phyloP scores from a whole-genome alignment of 2,888 invertebrate species.

The Fissipunctia ypsillon region DNA sequence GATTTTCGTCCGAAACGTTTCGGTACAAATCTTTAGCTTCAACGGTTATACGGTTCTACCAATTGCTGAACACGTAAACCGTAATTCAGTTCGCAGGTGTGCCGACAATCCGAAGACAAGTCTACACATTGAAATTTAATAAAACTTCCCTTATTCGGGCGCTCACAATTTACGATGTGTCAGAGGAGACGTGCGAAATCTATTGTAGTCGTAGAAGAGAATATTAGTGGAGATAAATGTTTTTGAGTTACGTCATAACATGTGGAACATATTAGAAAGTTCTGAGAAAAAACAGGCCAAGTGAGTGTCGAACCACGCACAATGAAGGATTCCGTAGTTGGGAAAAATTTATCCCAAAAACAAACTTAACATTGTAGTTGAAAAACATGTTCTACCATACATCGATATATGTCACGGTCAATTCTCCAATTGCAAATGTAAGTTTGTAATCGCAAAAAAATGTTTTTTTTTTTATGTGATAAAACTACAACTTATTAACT shows the following conservation, averaged over 20 bases:
- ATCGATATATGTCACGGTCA: too few species aligned
- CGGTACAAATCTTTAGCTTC: constrained; percentile 65
- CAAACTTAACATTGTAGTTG: too few species aligned
- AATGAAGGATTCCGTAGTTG: too few species aligned
- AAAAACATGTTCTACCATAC: too few species aligned
- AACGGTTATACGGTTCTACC: constrained; percentile 72
- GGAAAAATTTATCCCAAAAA: too few species aligned
- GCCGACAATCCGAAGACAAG: constrained; percentile 82
- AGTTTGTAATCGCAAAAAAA: too few species aligned
- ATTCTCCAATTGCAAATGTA: too few species aligned
- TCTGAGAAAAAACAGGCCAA: not conserved
- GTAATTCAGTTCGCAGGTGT: constrained; percentile 86
- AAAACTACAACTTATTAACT: too few species aligned
- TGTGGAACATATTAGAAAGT: too few species aligned
- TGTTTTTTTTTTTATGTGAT: too few species aligned
- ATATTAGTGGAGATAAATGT: constrained; percentile 56
- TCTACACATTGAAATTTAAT: constrained; percentile 84
- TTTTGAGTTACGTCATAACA: constrained; percentile 41
- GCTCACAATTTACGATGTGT: constrained; percentile 69
- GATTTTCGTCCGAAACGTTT: constrained; percentile 27
- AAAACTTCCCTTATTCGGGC: constrained; percentile 76
- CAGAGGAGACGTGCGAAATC: constrained; percentile 58
- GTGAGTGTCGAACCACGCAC: too few species aligned
- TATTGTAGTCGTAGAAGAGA: constrained; percentile 59
- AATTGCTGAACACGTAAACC: constrained; percentile 77